Conservation (phyloP, 2,797 vertebrate species). For the Tympanoctomys barrerae region DNA sequence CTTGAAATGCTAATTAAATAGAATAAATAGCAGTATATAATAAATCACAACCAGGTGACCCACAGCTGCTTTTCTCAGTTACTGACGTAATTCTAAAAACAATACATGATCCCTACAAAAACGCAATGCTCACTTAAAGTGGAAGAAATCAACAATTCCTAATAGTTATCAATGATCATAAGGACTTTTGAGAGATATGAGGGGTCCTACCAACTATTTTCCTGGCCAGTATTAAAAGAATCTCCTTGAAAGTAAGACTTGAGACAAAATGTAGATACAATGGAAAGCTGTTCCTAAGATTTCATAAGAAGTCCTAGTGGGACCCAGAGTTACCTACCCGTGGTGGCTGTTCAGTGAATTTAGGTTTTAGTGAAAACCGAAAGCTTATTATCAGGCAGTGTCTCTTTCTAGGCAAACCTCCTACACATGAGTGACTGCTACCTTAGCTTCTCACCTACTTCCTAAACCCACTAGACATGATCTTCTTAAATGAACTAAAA, state of each 20-base stretch:
- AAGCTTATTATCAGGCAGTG: not conserved
- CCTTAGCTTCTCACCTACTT: not conserved
- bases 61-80: constrained; percentile 35
- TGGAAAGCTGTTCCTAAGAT: not conserved
- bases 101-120: constrained; percentile 47
- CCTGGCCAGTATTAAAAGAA: not conserved
- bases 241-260: constrained; percentile 26
- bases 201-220: not conserved
- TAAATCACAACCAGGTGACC: no score
- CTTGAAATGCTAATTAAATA: no score
- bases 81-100: constrained; percentile 38
- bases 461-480: no score
- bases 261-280: constrained; percentile 1
- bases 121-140: constrained; percentile 1
- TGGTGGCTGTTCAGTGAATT: not conserved
- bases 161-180: constrained; percentile 34
- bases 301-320: not conserved
- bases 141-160: constrained; percentile 38
- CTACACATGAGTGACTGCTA: not conserved
- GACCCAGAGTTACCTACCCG: not conserved
- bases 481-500: not conserved
- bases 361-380: not conserved
- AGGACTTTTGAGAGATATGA: not conserved
- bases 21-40: no score
- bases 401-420: not conserved